Conservation (phyloP, 2,113 vertebrate genomes). For the Tinamus guttatus region DNA sequence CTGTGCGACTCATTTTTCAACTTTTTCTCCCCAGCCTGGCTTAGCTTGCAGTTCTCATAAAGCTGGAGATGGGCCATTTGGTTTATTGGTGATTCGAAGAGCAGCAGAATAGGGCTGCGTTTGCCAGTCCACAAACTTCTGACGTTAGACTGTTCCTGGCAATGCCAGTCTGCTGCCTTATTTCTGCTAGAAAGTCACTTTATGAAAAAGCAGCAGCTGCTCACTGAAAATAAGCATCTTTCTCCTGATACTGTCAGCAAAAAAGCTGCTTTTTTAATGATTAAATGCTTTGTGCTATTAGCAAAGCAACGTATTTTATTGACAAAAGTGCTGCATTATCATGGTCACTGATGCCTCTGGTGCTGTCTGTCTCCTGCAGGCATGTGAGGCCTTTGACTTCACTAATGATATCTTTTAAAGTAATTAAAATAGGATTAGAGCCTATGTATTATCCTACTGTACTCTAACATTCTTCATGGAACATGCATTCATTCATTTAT, state of each 20-base stretch:
- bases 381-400: neutral
- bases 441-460: neutral
- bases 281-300: constrained; percentile 25
- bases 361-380: neutral
- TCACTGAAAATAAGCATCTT: constrained; percentile 62
- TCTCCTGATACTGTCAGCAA: constrained; percentile 47
- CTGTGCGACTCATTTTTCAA: neutral
- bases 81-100: constrained; percentile 61
- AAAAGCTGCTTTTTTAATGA: constrained; percentile 62
- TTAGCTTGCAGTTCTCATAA: constrained; percentile 52
- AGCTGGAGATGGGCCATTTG: constrained; percentile 60
- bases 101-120: constrained; percentile 4
- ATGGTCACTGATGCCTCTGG: neutral
- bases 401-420: neutral
- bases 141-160: neutral
- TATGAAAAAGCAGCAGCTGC: constrained; percentile 66
- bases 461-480: accelerated
- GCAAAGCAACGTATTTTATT: neutral
- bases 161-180: constrained; percentile 11
- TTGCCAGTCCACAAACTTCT: constrained; percentile 63
- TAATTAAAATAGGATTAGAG: neutral
- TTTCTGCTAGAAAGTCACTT: constrained; percentile 33
- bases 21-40: neutral
- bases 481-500: accelerated
- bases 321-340: neutral